Base-by-base conservation (phyloP, 2,888 invertebrate species). In the Zele albiditarsus region DNA sequence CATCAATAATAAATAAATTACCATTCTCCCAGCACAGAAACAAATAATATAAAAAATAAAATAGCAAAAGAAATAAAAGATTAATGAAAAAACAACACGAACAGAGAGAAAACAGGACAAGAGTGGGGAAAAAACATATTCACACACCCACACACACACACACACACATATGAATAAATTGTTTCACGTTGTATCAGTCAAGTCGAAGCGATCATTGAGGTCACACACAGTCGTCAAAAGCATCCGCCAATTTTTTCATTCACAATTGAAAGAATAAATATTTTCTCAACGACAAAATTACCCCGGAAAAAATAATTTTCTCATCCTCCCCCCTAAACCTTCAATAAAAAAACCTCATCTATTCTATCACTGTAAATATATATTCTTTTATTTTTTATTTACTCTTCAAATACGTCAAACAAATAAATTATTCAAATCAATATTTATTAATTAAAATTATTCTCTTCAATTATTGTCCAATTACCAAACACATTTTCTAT, bases 171-270 rank as follows among this genome's bases (percentile, higher is more conserved):
- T 33, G 33, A 38, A 63, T 46, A 66, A 75, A 75, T 75, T 71
- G 75, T 75, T 75, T 75, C 75, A 74, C 65, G 57, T 57, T 58
- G 74, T 74, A 71, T 75, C 71, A 71, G 70, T 75, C 70, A 46
- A 71, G 71, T 66, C 58, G 14, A 71, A 66, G 71, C 71, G 46
- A 20, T 71, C 60, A 71, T 62, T 67, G 31, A 38, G 49, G 20
- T 46, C 67, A 46, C 27, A 46, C 27, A 53, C 16, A 28, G 27
- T 69, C 31, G n/a, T 69, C 53, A 38, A 28, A 33, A 12, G 20
- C 65, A 38, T 65, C 38, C 60, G 16, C 60, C 27, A 60, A 23
- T 63, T 33, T 63, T 33, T 33, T 63, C 20, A 5, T 20, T 53
- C 20, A 53, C 53, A 23, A 46, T n/a, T 46, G 46, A 20, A 53